Base-by-base conservation (phyloP, 2,113 vertebrate genomes). In the Budorcas taxicolor region DNA sequence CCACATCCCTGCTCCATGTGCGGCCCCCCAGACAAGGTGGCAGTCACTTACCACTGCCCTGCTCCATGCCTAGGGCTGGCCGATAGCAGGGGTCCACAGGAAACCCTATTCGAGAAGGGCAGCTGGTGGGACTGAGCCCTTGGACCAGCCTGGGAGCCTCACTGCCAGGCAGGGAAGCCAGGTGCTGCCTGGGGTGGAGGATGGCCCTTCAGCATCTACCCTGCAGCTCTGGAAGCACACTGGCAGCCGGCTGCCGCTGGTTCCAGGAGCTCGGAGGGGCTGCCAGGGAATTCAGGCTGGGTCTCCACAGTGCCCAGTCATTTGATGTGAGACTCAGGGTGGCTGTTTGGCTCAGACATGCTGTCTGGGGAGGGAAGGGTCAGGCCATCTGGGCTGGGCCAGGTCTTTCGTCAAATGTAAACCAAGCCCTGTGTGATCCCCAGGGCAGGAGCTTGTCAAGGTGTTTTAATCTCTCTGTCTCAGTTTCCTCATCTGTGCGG, bases 301-400 rank as follows among this genome's bases (percentile, higher is more conserved):
- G 83, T 47, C 83, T 87, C 12, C 1, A 8, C 57, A 2, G 29
- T 19, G 27, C 53, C 45, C 9, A 0, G 53, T 58, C 40, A n/a
- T 81, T 25, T 12, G 40, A 2, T 3, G 78, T 50, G 43, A 7
- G 1, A 12, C 64, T 29, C 31, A 3, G 14, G 52, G 40, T 1
- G 1, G 23, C 90, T n/a, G 17, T 27, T 60, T n/a, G 60, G 87
- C 78, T 40, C 78, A 10, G 25, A 6, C 12, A 3, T 0, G 2
- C 16, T 21, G 36, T 50, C 43, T 7, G 21, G 27, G 14, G 31
- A 47, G 17, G 29, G 84, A 27, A 23, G 67, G 50, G 57, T 50
- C 55, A 5, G 13, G 17, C 9, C 7, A 19, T 29, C 53, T 14
- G 31, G 33, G 29, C 33, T n/a, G 5, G 33, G 47, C 8, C 0